Conservation (phyloP, 2,797 vertebrate species). For the Lindbergichthys nudifrons region DNA sequence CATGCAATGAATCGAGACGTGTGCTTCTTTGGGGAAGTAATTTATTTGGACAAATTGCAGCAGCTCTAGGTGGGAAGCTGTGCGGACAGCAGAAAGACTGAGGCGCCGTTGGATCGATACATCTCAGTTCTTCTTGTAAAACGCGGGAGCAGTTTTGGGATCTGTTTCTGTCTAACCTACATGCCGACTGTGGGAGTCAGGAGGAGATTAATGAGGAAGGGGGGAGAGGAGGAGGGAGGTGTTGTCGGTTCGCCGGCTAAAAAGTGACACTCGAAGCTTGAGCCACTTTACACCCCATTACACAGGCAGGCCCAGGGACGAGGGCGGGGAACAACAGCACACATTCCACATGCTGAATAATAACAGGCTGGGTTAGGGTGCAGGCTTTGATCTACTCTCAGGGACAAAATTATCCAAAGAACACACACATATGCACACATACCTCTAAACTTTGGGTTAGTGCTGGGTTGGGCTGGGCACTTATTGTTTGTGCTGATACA, state of each 20-base stretch:
- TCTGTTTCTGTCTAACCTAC: constrained; percentile 43
- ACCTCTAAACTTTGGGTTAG: constrained; percentile 8
- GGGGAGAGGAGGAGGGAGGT: constrained; percentile 5
- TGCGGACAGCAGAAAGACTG: constrained; percentile 13
- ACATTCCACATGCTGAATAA: constrained; percentile 62
- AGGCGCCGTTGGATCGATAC: constrained; percentile 41
- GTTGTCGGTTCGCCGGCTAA: constrained; percentile 44
- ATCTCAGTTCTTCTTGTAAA: constrained; percentile 22
- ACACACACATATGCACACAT: background rate
- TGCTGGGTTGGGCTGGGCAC: background rate
- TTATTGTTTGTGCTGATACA: background rate
- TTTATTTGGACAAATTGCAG: constrained; percentile 47
- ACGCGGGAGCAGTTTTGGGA: constrained; percentile 33
- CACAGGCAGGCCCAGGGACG: constrained; percentile 48
- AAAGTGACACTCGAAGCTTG: constrained; percentile 63
- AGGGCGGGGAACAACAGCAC: constrained; percentile 45
- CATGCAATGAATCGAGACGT: constrained; percentile 31
- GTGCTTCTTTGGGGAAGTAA: constrained; percentile 33
- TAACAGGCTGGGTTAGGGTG: constrained; percentile 48
- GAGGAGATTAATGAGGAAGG: constrained; percentile 64
- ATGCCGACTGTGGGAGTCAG: constrained; percentile 33
- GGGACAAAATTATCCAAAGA: constrained; percentile 30
- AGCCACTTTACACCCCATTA: constrained; percentile 77
- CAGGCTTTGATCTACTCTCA: constrained; percentile 58
- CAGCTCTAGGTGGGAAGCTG: constrained; percentile 15